These are phyloP conservation scores for Augochlora pura DNA, from an alignment of 1,140 invertebrate species.

Conservation along the genomic window DNA sequence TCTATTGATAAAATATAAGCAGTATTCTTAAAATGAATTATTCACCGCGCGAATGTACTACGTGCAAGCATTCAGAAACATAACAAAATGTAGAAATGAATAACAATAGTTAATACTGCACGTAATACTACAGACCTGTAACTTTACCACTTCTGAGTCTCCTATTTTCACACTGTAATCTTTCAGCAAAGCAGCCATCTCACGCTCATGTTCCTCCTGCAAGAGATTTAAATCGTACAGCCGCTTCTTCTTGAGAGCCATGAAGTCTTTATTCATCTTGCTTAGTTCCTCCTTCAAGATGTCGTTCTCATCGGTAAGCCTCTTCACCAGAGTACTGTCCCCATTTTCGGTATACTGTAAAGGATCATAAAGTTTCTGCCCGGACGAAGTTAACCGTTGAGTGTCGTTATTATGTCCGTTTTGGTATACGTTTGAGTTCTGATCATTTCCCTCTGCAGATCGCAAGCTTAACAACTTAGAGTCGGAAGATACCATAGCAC, in stretches of 20 bases:
- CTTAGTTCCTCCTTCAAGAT: constrained; percentile 82
- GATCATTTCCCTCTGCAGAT: constrained; percentile 71
- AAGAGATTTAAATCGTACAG: constrained; percentile 88
- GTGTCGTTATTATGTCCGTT: constrained; percentile 78
- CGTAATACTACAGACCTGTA: constrained; percentile 71
- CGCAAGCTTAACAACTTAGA: constrained; percentile 69
- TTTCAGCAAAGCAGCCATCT: constrained; percentile 81
- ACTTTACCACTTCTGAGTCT: constrained; percentile 76
- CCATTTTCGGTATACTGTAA: constrained; percentile 78
- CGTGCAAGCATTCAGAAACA: constrained; percentile 15
- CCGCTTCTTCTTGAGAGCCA: constrained; percentile 86
- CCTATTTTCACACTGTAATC: constrained; percentile 78
- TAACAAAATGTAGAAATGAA: constrained; percentile 13
- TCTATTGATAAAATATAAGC: constrained; percentile 56
- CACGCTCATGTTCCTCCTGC: constrained; percentile 88
- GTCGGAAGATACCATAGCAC: constrained; percentile 69
- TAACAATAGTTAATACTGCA: constrained; percentile 20
- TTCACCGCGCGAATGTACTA: neutral
- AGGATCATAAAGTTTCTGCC: constrained; percentile 78
- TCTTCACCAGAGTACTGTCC: constrained; percentile 77
- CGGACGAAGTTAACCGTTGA: constrained; percentile 77
- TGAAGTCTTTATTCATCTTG: constrained; percentile 84
- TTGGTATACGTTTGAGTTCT: constrained; percentile 77
- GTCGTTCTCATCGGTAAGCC: constrained; percentile 81
- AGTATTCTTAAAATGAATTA: neutral